Conservation (phyloP, 2,113 vertebrate species). For the Climacteris rufus region DNA sequence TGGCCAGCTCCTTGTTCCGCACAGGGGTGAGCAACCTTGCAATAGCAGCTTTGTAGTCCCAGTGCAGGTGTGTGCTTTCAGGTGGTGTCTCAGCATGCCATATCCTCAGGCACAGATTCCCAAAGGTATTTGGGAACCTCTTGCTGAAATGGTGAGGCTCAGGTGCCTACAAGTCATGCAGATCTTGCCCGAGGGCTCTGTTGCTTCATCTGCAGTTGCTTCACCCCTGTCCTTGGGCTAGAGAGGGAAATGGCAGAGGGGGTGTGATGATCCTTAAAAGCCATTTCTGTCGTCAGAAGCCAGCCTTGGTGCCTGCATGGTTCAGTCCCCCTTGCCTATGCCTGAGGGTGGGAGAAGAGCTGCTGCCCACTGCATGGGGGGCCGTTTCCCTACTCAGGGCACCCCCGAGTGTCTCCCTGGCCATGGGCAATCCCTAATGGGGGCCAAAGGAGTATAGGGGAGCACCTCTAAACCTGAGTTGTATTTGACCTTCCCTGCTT, state of each 20-base stretch:
- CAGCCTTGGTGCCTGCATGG: not conserved
- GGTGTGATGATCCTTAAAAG: not conserved
- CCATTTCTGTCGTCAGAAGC: not conserved
- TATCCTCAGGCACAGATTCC: not conserved
- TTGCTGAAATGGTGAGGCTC: not conserved
- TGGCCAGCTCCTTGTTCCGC: not conserved
- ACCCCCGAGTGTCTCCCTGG: not conserved
- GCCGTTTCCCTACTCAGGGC: not conserved
- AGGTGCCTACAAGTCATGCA: not conserved
- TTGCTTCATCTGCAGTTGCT: not conserved
- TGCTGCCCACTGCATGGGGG: not conserved
- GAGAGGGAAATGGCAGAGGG: not conserved
- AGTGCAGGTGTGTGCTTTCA: accelerated
- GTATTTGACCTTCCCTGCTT: not conserved
- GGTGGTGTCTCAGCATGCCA: not conserved
- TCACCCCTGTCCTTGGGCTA: not conserved
- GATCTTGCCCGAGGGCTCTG: not conserved
- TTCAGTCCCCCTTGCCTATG: not conserved
- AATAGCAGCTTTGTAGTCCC: accelerated
- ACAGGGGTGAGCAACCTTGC: not conserved
- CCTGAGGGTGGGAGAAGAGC: not conserved
- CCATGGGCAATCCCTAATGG: accelerated
- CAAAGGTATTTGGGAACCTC: not conserved
- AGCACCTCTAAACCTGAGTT: not conserved
- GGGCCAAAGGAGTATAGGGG: not conserved